A percentile compares a stretch with the other conserved stretches of the same genome.
phyloP scores from a whole-genome alignment of 2,888 invertebrate species.

The Scaptomyza reducta region DNA sequence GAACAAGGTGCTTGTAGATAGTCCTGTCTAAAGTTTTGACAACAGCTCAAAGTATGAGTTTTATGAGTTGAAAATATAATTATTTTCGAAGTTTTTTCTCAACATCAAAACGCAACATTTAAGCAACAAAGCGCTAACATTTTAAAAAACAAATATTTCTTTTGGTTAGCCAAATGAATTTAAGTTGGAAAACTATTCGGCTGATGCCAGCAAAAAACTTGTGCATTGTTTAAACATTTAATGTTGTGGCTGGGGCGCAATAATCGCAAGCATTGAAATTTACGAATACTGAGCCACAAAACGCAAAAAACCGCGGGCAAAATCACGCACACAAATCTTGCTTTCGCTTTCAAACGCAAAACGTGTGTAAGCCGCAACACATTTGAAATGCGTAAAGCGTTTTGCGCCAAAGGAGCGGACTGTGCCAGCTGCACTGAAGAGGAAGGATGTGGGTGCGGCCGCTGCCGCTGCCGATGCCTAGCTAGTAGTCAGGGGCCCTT shows the following conservation, averaged over 20 bases:
- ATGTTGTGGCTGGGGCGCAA: conserved; percentile 55
- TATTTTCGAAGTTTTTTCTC: no score
- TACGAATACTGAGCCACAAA: conserved; percentile 63
- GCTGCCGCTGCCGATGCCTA: conserved; percentile 19
- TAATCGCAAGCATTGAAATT: conserved; percentile 63
- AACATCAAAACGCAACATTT: no score
- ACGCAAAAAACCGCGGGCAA: conserved; percentile 66
- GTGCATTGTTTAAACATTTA: conserved; percentile 50
- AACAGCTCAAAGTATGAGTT: no score
- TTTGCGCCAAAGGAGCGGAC: no score
- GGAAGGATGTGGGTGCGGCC: neutral
- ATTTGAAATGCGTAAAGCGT: conserved; percentile 68
- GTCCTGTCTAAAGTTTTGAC: no score
- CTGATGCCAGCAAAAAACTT: neutral
- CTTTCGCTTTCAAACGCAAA: conserved; percentile 9
- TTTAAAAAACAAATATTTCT: no score
- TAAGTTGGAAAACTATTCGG: neutral
- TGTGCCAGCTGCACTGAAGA: neutral
- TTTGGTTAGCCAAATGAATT: neutral
- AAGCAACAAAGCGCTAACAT: no score
- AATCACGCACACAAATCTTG: conserved; percentile 35
- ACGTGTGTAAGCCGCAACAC: conserved; percentile 56
- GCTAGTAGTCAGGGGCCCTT: conserved; percentile 24
- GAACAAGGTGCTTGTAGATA: no score
- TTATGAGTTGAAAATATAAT: no score